These are phyloP conservation scores for Hylia prasina DNA, from an alignment of 2,113 vertebrate species.

Conservation along the genomic window DNA sequence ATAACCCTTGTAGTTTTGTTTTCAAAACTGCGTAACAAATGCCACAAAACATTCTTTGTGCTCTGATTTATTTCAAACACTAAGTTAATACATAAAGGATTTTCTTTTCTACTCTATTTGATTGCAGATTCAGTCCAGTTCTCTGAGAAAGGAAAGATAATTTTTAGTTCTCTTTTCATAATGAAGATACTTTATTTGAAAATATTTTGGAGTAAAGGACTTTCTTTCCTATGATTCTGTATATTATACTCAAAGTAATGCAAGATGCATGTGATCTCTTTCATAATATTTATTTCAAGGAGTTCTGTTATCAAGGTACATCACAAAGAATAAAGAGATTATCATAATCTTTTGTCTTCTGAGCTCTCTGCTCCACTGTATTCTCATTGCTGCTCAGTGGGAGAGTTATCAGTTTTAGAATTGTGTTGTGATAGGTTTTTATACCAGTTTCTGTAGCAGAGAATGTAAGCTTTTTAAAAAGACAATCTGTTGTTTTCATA, in stretches of 20 bases:
- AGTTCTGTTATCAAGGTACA: background rate
- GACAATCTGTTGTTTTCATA: slow-evolving; percentile 59
- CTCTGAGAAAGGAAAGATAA: background rate
- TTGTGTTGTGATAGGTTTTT: slow-evolving; percentile 51
- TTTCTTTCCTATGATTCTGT: background rate
- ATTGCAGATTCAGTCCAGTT: background rate
- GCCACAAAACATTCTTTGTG: background rate
- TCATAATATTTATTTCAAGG: slow-evolving; percentile 12
- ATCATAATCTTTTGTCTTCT: background rate
- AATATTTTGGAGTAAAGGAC: background rate
- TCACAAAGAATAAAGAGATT: background rate
- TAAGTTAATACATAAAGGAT: background rate
- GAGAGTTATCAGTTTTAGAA: slow-evolving; percentile 39
- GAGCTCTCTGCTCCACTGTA: background rate
- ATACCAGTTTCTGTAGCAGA: slow-evolving; percentile 34
- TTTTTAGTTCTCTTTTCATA: background rate
- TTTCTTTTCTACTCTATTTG: background rate
- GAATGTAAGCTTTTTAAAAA: slow-evolving; percentile 45
- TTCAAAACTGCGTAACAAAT: background rate
- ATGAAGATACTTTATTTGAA: background rate
- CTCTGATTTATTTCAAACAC: background rate
- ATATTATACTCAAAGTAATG: background rate
- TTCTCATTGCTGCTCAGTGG: background rate
- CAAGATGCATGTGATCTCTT: background rate
- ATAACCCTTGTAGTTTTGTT: background rate